Percentiles rank a stretch among this genome's conserved stretches.
These are phyloP conservation scores for Cyprinodon variegatus DNA, from an alignment of 2,113 vertebrate species.

Conservation along the genomic window DNA sequence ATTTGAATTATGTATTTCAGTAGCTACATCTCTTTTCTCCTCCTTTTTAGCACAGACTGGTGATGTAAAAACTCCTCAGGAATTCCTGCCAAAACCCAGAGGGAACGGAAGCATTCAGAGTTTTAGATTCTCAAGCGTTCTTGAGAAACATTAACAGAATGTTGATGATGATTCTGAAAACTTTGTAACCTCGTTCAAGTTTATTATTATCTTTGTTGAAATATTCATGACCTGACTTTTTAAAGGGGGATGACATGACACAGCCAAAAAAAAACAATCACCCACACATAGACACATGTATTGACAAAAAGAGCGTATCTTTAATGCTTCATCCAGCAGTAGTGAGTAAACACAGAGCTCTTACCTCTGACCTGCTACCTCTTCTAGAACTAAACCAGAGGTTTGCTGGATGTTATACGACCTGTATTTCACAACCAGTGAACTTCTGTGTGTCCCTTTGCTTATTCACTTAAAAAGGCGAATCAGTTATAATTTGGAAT, in stretches of 20 bases:
- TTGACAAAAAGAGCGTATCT: conserved; percentile 25
- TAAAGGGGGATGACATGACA: conserved; percentile 38
- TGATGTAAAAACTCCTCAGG: conserved; percentile 17
- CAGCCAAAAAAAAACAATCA: conserved; percentile 13
- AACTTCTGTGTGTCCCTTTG: conserved; percentile 56
- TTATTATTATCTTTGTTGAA: conserved; percentile 46
- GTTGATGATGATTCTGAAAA: not conserved
- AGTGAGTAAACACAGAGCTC: conserved; percentile 48
- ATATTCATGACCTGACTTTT: conserved; percentile 41
- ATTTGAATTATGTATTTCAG: conserved; percentile 29
- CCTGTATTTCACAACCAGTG: conserved; percentile 65
- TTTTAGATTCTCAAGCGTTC: conserved; percentile 1
- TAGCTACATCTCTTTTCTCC: conserved; percentile 29
- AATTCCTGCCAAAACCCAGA: conserved; percentile 12
- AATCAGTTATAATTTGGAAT: conserved; percentile 40
- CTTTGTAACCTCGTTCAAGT: conserved; percentile 48
- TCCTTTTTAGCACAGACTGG: not conserved
- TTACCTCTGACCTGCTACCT: conserved; percentile 57
- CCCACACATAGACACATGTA: conserved; percentile 26
- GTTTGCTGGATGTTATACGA: conserved; percentile 68
- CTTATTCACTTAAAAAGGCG: conserved; percentile 54
- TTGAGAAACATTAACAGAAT: conserved; percentile 38
- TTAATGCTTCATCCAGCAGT: conserved; percentile 55
- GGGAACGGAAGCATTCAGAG: not conserved
- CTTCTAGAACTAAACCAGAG: conserved; percentile 55